Evolutionary conservation across 2,113 vertebrate species (phyloP).

Genomic region (Rousettus leschenaultii): DNA sequence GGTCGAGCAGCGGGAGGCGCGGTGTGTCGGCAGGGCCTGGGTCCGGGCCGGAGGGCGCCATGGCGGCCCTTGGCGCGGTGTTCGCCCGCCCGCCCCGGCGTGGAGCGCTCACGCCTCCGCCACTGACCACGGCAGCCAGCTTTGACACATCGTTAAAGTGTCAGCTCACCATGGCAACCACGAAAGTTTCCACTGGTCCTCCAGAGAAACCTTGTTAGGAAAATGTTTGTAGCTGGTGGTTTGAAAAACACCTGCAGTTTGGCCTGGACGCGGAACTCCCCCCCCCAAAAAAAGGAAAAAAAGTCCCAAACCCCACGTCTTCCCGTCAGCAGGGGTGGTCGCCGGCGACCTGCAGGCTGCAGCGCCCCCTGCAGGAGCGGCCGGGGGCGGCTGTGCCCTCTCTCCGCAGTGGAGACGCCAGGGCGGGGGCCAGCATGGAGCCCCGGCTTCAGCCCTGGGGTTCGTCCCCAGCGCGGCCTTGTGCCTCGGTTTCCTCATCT

Average conservation of each 20-base stretch:
- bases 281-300: background rate
- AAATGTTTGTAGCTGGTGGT: background rate
- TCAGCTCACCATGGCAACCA: background rate
- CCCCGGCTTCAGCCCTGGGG: background rate
- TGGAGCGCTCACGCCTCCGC: fast-evolving
- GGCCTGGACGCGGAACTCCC: background rate
- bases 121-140: fast-evolving
- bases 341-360: fast-evolving
- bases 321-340: fast-evolving
- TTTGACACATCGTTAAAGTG: background rate
- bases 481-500: background rate
- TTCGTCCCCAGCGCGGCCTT: fast-evolving
- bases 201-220: background rate
- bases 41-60: fast-evolving
- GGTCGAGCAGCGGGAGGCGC: fast-evolving
- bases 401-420: fast-evolving
- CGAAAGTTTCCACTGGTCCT: background rate
- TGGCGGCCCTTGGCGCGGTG: fast-evolving
- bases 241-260: background rate
- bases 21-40: fast-evolving
- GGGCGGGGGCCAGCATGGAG: fast-evolving
- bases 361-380: background rate
- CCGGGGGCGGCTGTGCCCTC: fast-evolving
- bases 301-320: background rate
- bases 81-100: fast-evolving